These are phyloP conservation scores for Caenorhabditis parvicauda DNA, from an alignment of 2,888 invertebrate genomes.

Conservation along the genomic window DNA sequence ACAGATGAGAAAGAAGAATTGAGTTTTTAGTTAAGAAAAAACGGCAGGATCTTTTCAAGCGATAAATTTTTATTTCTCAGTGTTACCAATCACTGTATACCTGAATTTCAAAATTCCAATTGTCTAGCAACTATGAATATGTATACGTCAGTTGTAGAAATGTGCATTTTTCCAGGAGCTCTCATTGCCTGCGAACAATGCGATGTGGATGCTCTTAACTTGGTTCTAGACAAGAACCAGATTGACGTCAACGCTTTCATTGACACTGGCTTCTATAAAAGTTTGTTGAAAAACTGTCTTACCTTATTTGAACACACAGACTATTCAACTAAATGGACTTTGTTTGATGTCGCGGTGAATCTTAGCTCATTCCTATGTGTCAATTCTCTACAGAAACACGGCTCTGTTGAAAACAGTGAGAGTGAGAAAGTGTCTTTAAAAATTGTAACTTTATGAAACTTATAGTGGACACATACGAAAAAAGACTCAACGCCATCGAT, in stretches of 20 bases:
- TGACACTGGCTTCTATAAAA: conserved; percentile 66
- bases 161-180: conserved; percentile 40
- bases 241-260: conserved; percentile 81
- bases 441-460: conserved; percentile 2
- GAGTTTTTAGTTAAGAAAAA: no score
- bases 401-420: conserved; percentile 65
- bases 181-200: conserved; percentile 94
- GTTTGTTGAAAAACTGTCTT: neutral
- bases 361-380: conserved; percentile 84
- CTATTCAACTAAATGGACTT: conserved; percentile 70
- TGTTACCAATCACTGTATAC: no score
- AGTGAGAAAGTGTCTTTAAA: conserved; percentile 54
- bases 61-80: neutral
- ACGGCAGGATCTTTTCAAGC: neutral
- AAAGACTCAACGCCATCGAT: conserved; percentile 28
- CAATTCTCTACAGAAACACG: conserved; percentile 78
- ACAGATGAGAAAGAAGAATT: no score
- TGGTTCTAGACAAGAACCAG: conserved; percentile 85
- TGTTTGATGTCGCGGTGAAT: conserved; percentile 87
- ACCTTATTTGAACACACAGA: no score
- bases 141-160: neutral
- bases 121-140: neutral
- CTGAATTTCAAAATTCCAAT: no score
- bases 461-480: conserved; percentile 37
- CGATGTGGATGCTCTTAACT: conserved; percentile 84